These are phyloP conservation scores for Aphaenogaster floridana DNA, from an alignment of 1,140 invertebrate species.

Conservation along the genomic window DNA sequence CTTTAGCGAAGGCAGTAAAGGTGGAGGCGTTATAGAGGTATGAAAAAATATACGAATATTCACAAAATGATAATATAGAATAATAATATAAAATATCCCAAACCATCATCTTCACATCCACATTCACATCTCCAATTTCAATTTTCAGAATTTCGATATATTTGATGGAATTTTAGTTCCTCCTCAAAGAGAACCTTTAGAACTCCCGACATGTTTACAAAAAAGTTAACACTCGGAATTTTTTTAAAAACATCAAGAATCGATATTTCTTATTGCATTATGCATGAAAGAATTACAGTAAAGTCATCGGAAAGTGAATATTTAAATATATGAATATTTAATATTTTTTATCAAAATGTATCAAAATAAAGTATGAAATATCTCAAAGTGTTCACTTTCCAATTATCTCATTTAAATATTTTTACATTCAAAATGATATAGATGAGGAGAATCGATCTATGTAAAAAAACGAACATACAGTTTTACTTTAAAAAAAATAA, in stretches of 20 bases:
- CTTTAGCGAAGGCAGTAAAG: slow-evolving; percentile 93
- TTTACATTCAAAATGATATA: slow-evolving; percentile 6
- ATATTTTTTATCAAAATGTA: neutral
- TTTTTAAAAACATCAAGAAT: neutral
- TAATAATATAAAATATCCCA: neutral
- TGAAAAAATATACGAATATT: slow-evolving; percentile 16
- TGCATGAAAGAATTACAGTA: neutral
- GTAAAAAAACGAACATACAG: neutral
- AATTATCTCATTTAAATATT: neutral
- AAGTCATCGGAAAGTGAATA: neutral
- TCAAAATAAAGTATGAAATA: neutral
- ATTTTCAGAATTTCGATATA: neutral
- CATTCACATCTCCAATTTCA: neutral
- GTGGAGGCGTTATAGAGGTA: slow-evolving; percentile 97
- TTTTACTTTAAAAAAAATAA: neutral
- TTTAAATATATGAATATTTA: neutral
- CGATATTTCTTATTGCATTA: neutral
- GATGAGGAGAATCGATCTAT: neutral
- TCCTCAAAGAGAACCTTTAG: neutral
- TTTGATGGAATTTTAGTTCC: neutral
- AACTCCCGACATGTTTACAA: neutral
- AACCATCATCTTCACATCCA: neutral
- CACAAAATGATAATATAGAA: neutral
- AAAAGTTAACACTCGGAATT: neutral
- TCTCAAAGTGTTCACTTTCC: neutral